Evolutionary conservation across 2,888 invertebrate species (phyloP).

Genomic region (Agrotis segetum): DNA sequence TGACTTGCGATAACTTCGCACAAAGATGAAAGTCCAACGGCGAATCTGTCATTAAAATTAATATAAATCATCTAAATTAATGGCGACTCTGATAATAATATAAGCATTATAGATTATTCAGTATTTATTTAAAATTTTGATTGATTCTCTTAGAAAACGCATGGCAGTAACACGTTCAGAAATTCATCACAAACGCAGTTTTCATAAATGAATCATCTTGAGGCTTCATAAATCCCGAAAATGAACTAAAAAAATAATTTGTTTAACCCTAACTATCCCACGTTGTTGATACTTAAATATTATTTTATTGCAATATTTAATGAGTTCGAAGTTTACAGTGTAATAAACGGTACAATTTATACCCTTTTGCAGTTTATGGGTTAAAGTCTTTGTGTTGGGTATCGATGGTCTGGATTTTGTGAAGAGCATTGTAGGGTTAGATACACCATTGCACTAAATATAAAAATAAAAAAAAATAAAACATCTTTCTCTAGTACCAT

Average conservation of each 20-base stretch:
- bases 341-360: conserved; percentile 68
- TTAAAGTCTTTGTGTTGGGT: conserved; percentile 69
- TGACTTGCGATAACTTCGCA: too few relatives aligned
- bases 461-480: too few relatives aligned
- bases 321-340: conserved; percentile 75
- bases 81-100: too few relatives aligned
- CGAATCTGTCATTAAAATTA: too few relatives aligned
- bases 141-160: too few relatives aligned
- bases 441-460: conserved; percentile 26
- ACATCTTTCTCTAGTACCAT: too few relatives aligned
- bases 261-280: conserved; percentile 66
- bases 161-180: too few relatives aligned
- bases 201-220: conserved; percentile 23
- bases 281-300: conserved; percentile 69
- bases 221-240: not conserved
- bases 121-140: too few relatives aligned
- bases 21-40: too few relatives aligned
- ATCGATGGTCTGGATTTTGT: conserved; percentile 48
- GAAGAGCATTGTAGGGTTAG: conserved; percentile 57
- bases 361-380: conserved; percentile 70
- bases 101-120: too few relatives aligned
- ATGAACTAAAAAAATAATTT: conserved; percentile 50
- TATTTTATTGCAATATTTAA: conserved; percentile 84
- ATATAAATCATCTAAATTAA: too few relatives aligned
- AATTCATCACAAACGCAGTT: too few relatives aligned